Base-by-base conservation (phyloP, 2,113 vertebrate genomes). In the Gobio gobio region DNA sequence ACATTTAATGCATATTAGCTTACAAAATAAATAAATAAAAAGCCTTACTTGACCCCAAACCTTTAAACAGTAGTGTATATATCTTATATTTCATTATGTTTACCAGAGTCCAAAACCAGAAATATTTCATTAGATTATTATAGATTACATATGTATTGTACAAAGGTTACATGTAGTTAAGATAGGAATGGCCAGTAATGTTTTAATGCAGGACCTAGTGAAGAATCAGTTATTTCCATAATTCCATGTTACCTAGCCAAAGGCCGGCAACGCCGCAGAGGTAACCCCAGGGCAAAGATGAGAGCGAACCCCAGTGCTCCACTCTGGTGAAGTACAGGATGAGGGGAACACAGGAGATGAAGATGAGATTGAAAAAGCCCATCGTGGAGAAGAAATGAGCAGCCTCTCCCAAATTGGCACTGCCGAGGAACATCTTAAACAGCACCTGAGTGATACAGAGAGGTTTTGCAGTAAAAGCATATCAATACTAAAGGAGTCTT, bases 351-450 rank as follows among this genome's bases (percentile, higher is more conserved):
- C 97, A 96, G 26, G 98, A 99, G 92, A 99, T 97, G 93, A 99
- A 98, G 92, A 99, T 95, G 84, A 99, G 95, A 87, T 99, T 99
- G 94, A 99, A 99, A 94, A 99, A 96, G 56, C 98, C 98, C 94
- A 99, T 94, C 0, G 97, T 99, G 47, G 98, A 99, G 83, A 99
- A 95, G 54, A 99, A 99, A 90, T 99, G 97, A 59, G 98, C 97
- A 0, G 97, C 97, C 87, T 99, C 98, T 33, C 98, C 98, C 0
- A 99, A 96, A 94, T 96, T 99, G 51, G 97, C 97, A 72, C 97
- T 99, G 89, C 98, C 97, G 0, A 99, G 96, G 86, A 99, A 99
- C 98, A 99, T 99, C 91, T 99, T 99, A 91, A 99, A 99, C 91
- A 99, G 92, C 90, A 99, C 98, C 98, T 99, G 90, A 5, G 45